These are phyloP conservation scores for Caenorhabditis sp. DNA, from an alignment of 2,888 invertebrate genomes.

Conservation along the genomic window DNA sequence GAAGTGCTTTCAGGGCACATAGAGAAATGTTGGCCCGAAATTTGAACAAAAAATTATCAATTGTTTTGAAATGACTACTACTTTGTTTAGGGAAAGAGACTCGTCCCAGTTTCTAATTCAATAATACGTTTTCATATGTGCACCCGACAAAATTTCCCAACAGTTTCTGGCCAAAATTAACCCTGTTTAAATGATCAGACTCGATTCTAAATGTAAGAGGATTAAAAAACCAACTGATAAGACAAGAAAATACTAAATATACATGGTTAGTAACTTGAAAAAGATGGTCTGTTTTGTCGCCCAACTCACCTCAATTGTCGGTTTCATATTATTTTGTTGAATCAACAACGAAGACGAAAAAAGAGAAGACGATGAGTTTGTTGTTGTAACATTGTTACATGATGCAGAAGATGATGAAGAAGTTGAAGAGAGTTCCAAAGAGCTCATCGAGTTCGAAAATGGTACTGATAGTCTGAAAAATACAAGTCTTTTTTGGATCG, in stretches of 20 bases:
- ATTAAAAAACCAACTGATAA: neutral
- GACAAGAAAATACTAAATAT: neutral
- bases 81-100: too few relatives aligned
- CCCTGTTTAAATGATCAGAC: too few relatives aligned
- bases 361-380: slow-evolving; percentile 12
- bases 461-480: slow-evolving; percentile 44
- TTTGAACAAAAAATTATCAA: too few relatives aligned
- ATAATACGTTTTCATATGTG: too few relatives aligned
- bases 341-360: slow-evolving; percentile 9
- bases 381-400: slow-evolving; percentile 7
- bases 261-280: neutral
- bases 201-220: slow-evolving; percentile 2
- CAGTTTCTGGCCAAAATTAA: too few relatives aligned
- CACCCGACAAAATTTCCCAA: too few relatives aligned
- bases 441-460: slow-evolving; percentile 48
- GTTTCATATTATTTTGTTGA: slow-evolving; percentile 41
- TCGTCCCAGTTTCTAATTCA: too few relatives aligned
- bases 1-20: too few relatives aligned
- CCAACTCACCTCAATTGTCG: slow-evolving; percentile 49
- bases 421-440: slow-evolving; percentile 40
- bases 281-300: too few relatives aligned
- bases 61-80: too few relatives aligned
- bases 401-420: slow-evolving; percentile 10
- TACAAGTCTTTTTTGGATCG: too few relatives aligned
- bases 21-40: too few relatives aligned